A percentile compares a stretch with the other conserved stretches of the same genome.
phyloP scores from a whole-genome alignment of 2,113 vertebrate species.

The Bujurquina vittata region DNA sequence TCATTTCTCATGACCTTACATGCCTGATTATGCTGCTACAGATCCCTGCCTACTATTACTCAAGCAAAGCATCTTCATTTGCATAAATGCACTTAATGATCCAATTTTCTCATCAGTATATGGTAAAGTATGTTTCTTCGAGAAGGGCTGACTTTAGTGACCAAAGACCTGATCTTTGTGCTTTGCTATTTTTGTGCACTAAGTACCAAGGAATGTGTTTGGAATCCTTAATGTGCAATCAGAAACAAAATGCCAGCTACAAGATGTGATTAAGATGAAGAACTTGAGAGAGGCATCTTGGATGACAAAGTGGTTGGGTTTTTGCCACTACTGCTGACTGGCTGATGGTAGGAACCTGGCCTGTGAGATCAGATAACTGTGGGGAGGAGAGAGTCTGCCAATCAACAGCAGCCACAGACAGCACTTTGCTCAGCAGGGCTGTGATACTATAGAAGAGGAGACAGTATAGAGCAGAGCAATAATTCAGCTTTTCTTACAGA shows the following conservation, averaged over 20 bases:
- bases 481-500: background rate
- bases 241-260: conserved; percentile 25
- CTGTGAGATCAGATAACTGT: conserved; percentile 65
- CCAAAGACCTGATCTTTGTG: background rate
- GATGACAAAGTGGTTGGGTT: conserved; percentile 56
- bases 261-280: conserved; percentile 71
- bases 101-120: conserved; percentile 42
- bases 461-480: background rate
- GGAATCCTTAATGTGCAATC: conserved; percentile 38
- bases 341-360: conserved; percentile 49
- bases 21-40: conserved; percentile 76
- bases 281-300: conserved; percentile 48
- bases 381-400: conserved; percentile 61
- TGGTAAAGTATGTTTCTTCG: background rate
- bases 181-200: background rate
- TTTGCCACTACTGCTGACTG: conserved; percentile 51
- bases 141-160: background rate
- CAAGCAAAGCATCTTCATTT: conserved; percentile 64
- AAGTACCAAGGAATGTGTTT: background rate
- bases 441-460: conserved; percentile 6
- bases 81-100: conserved; percentile 71
- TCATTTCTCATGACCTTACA: conserved; percentile 79
- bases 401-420: conserved; percentile 43
- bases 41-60: conserved; percentile 62
- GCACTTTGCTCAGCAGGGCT: conserved; percentile 10